phyloP scores from a whole-genome alignment of 2,113 vertebrate species.

The Struthio camelus region DNA sequence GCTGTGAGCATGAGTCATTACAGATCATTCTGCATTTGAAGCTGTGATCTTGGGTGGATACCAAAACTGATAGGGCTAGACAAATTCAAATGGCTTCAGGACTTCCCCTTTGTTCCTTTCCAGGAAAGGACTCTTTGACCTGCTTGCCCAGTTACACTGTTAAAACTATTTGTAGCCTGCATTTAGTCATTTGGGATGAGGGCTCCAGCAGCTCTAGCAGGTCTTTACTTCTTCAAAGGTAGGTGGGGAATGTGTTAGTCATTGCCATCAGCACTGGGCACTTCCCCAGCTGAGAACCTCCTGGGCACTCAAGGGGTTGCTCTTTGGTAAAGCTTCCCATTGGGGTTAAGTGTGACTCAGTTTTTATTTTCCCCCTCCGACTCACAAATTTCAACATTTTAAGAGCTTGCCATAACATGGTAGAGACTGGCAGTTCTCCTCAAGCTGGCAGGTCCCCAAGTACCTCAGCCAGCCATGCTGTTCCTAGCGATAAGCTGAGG shows the following conservation, averaged over 20 bases:
- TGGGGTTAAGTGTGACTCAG: constrained; percentile 3
- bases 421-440: not conserved
- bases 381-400: not conserved
- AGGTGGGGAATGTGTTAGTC: not conserved
- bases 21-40: not conserved
- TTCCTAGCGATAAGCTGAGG: not conserved
- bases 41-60: not conserved
- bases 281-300: not conserved
- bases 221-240: not conserved
- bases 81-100: constrained; percentile 6
- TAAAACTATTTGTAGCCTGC: not conserved
- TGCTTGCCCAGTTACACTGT: not conserved
- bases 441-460: not conserved
- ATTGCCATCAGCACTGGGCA: not conserved
- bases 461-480: not conserved
- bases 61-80: not conserved
- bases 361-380: not conserved
- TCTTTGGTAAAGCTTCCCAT: not conserved
- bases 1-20: not conserved
- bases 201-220: not conserved
- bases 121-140: not conserved
- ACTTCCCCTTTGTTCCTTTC: constrained; percentile 34
- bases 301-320: not conserved
- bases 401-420: not conserved
- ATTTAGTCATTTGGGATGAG: not conserved